Base-by-base conservation (phyloP, 2,113 vertebrate species). In the Corythaeola cristata region DNA sequence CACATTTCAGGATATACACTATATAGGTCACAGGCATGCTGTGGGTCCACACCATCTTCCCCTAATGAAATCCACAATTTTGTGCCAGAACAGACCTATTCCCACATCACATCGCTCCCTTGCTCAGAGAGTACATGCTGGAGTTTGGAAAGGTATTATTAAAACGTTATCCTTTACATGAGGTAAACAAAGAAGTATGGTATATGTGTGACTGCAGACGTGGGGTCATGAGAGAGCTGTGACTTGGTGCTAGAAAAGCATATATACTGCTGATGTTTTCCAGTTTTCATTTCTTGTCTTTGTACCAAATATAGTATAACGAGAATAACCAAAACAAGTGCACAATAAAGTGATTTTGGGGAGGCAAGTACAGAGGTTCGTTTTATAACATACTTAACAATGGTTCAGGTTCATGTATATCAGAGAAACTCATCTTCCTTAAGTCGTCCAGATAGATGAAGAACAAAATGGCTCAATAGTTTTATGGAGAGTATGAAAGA, bases 131-230 rank as follows among this genome's bases (percentile, higher is more conserved):
- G 2, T 32, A 7, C 22, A 6, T 17, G 33, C 58, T 69, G 67
- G 41, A 5, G 15, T 20, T 55, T 47, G 55, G 58, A 50, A 79
- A 52, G 53, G 15, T 20, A 8, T 6, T 22, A 55, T 37, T 63
- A 33, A 45, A 83, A 45, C 5, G 1, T 47, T 53, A 3, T 27
- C 30, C 24, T 47, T 35, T 23, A 8, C 15, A 16, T 12, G n/a
- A 59, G 22, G 24, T 19, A 67, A 80, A 21, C 12, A 45, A 58
- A 32, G 17, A 58, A 32, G 17, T 4, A 12, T 15, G 32, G 21
- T n/a, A 16, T 3, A 0, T 17, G 44, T 9, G 3, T 59, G 69
- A 14, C 47, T 32, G 12, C 4, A 13, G 50, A 22, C 15, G 2
- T 17, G 39, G 32, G 28, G 11, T 64, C 32, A 14, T n/a, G 35